Evolutionary conservation across 2,888 invertebrate species (phyloP).

Genomic region (Flexamia atlantica): DNA sequence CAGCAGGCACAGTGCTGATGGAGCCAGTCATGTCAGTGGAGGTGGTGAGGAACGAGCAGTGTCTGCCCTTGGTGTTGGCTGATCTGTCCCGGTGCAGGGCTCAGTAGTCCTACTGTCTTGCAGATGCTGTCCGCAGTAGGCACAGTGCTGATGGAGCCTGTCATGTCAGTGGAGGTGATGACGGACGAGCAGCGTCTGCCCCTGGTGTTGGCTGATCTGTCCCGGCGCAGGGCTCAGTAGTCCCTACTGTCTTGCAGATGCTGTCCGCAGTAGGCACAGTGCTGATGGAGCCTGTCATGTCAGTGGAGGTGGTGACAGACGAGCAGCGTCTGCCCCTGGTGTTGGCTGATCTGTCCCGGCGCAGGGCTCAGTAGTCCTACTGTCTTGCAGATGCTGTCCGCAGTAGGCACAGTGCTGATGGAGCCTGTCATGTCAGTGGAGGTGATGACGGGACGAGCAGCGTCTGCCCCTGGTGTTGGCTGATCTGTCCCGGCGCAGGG

Average conservation of each 20-base stretch:
- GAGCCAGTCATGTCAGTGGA: slow-evolving; percentile 96
- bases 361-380: no score
- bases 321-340: slow-evolving; percentile 82
- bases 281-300: slow-evolving; percentile 94
- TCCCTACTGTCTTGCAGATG: slow-evolving; percentile 76
- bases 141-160: slow-evolving; percentile 87
- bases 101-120: slow-evolving; percentile 80
- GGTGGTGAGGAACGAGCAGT: slow-evolving; percentile 83
- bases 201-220: no score
- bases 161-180: slow-evolving; percentile 91
- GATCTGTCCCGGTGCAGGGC: slow-evolving; percentile 88
- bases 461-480: no score
- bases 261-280: slow-evolving; percentile 77
- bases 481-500: no score
- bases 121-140: slow-evolving; percentile 78
- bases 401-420: slow-evolving; percentile 79
- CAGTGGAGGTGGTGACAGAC: slow-evolving; percentile 85
- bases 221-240: no score
- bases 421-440: slow-evolving; percentile 96
- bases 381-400: slow-evolving; percentile 77
- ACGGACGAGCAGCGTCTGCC: slow-evolving; percentile 79
- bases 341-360: no score
- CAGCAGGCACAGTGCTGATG: slow-evolving; percentile 79
- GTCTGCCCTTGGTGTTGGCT: slow-evolving; percentile 81
- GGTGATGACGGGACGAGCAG: slow-evolving; percentile 83